Conservation (phyloP, 1,140 invertebrate genomes). For the Dryas iulia region DNA sequence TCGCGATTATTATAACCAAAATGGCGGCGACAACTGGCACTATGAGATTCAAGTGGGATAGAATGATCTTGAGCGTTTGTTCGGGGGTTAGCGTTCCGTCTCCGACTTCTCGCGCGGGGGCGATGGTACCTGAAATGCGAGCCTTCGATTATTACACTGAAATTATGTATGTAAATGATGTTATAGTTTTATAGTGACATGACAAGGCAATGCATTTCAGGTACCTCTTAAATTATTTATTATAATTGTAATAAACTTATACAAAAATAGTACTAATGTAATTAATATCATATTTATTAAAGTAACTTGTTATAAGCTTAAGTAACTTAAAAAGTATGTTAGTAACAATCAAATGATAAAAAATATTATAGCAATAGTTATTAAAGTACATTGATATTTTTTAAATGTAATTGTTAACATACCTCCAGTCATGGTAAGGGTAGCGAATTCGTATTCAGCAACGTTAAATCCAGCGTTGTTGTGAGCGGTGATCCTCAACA, state of each 20-base stretch:
- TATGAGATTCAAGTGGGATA: conserved; percentile 94
- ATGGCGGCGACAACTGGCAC: conserved; percentile 95
- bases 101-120: conserved; percentile 92
- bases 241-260: background rate
- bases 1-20: conserved; percentile 94
- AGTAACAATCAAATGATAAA: background rate
- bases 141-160: conserved; percentile 34
- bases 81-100: conserved; percentile 85
- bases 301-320: no score
- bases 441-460: conserved; percentile 96
- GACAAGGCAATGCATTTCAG: conserved; percentile 74
- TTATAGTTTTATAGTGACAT: conserved; percentile 10
- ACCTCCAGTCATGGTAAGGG: conserved; percentile 96
- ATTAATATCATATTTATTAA: background rate
- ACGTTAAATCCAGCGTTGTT: conserved; percentile 97
- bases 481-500: conserved; percentile 94
- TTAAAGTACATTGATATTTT: no score
- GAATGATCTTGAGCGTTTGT: conserved; percentile 90
- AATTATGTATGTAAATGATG: background rate
- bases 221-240: conserved; percentile 38
- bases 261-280: background rate
- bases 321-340: background rate
- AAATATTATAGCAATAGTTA: no score
- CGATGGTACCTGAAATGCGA: conserved; percentile 94
- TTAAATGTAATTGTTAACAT: background rate